Evolutionary conservation across 2,888 invertebrate genomes (phyloP).

Genomic region (Cheilosia grossa): DNA sequence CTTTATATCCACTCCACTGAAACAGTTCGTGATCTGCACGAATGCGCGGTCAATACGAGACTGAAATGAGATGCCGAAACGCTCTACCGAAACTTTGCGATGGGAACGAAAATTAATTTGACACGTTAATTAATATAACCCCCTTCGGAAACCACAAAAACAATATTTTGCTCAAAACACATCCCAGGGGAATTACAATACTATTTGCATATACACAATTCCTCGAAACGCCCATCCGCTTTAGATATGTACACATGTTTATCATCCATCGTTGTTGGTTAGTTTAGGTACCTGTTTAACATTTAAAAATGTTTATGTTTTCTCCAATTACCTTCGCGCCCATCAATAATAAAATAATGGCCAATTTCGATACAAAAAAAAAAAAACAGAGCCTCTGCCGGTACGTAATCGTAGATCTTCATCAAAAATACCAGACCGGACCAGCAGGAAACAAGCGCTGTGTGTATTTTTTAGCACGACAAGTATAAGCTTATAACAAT

Average conservation of each 20-base stretch:
- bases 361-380: no score
- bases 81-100: no score
- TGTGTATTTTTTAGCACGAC: neutral
- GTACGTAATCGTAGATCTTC: conserved; percentile 14
- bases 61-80: no score
- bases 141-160: neutral
- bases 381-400: no score
- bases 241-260: neutral
- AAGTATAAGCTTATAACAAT: conserved; percentile 18
- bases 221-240: neutral
- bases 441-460: neutral
- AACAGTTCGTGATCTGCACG: no score
- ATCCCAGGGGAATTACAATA: conserved; percentile 10
- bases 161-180: conserved; percentile 1
- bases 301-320: conserved; percentile 18
- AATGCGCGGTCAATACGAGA: no score
- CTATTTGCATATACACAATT: conserved; percentile 3
- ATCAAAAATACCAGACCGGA: conserved; percentile 10
- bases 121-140: neutral
- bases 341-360: conserved; percentile 5
- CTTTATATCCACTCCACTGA: no score
- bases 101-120: no score
- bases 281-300: neutral
- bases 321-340: conserved; percentile 8
- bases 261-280: neutral